Evolutionary conservation across 2,888 invertebrate species (phyloP).

Genomic region (Meandrusa payeni): DNA sequence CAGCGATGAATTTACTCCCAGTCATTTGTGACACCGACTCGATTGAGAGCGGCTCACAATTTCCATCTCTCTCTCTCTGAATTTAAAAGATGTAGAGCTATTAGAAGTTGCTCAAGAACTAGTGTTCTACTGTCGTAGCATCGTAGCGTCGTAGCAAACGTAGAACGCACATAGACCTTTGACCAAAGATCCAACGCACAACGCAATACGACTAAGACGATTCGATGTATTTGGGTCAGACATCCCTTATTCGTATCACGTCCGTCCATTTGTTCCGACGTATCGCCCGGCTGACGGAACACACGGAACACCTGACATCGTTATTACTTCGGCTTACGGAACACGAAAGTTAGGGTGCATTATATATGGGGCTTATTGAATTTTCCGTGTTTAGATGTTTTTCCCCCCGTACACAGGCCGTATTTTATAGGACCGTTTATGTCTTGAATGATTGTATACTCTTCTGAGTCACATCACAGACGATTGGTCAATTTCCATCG

Average conservation of each 20-base stretch:
- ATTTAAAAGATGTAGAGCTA: too few relatives aligned
- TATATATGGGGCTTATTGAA: conserved; percentile 34
- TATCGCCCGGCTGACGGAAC: conserved; percentile 49
- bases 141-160: background rate
- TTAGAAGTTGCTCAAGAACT: too few relatives aligned
- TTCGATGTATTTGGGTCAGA: conserved; percentile 49
- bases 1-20: too few relatives aligned
- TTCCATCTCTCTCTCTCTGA: too few relatives aligned
- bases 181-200: conserved; percentile 9
- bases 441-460: too few relatives aligned
- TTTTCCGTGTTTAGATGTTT: conserved; percentile 13
- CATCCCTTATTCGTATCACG: conserved; percentile 56
- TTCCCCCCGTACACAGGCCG: conserved; percentile 22
- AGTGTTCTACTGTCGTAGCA: too few relatives aligned
- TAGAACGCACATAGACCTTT: background rate
- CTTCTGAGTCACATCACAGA: too few relatives aligned
- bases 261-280: conserved; percentile 71
- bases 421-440: conserved; percentile 18
- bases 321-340: conserved; percentile 34
- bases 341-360: conserved; percentile 34
- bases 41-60: too few relatives aligned
- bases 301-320: conserved; percentile 56
- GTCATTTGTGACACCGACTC: too few relatives aligned
- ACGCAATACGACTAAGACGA: conserved; percentile 18
- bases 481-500: too few relatives aligned